Evolutionary conservation across 2,888 invertebrate species (phyloP), one percentile per base, ranked within the genome.

Genomic region (Azorinus chamasolen): DNA sequence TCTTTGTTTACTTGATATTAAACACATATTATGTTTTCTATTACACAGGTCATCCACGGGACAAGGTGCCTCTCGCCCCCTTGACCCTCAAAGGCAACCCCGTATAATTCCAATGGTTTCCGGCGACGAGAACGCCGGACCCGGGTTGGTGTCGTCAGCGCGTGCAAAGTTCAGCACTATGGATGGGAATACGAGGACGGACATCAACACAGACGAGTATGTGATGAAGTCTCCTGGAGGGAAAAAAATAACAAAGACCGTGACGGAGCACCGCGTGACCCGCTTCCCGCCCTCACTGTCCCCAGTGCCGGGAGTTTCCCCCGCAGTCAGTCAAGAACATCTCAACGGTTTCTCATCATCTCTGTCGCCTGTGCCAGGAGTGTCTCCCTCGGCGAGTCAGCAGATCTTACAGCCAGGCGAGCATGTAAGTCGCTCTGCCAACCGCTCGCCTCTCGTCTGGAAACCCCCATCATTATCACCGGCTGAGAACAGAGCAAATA

Each of bases 331-430:
- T 50, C 22, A 20, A 32, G 8, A 32, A 4, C 4, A 32, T 32
- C 8, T 32, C 4, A 32, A 32, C 32, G 8, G 32, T 46, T 20
- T 20, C 18, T 10, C 4, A 10, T 10, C 5, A 32, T 5, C 64
- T 37, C 10, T 54, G 46, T 22, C 24, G 46, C 55, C 58, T 58
- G 18, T 20, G 50, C 16, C 46, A 20, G 79, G 74, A 20, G 24
- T 70, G 32, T 79, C 79, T 25, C 68, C 73, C 64, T 80, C 79
- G 25, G 69, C 71, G 58, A 83, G 85, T 54, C 62, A 70, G n/a
- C 55, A 61, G 10, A 75, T 62, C 50, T 32, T 75, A 16, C 18
- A 53, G 4, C 55, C 72, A 0, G 58, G 59, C 12, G 76, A 72
- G 8, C 73, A 76, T 48, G 37, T 51, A 27, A 69, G 74, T 50